Percentiles rank a stretch among this genome's conserved stretches.
Evolutionary conservation across 2,797 vertebrate species (phyloP).

Genomic region (Hyperoplus lanceolatus): DNA sequence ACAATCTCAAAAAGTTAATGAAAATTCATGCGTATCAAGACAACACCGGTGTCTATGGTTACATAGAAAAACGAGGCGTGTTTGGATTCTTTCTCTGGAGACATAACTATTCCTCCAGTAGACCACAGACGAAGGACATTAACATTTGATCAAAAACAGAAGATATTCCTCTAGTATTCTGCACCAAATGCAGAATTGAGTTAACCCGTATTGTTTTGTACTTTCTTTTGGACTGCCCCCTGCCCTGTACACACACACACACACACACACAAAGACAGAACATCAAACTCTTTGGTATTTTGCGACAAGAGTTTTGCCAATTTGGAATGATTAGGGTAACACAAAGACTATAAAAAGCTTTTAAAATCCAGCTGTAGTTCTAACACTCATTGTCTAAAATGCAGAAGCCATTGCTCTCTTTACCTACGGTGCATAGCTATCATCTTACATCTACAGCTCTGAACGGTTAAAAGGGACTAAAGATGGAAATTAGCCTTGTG

Average conservation of each 20-base stretch:
- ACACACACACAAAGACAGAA: neutral
- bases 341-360: neutral
- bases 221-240: neutral
- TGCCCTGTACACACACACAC: neutral
- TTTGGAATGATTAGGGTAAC: neutral
- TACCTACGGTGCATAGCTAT: neutral
- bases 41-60: neutral
- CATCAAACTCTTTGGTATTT: neutral
- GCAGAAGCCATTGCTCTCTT: neutral
- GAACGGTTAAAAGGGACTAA: neutral
- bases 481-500: no score
- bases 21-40: neutral
- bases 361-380: neutral
- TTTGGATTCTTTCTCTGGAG: neutral
- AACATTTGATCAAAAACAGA: neutral
- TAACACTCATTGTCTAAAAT: neutral
- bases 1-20: no score
- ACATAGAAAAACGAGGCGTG: neutral
- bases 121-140: neutral
- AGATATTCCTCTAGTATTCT: neutral
- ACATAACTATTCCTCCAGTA: neutral
- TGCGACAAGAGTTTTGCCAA: no score
- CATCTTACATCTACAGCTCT: neutral
- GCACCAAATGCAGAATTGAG: neutral
- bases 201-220: neutral